These are phyloP conservation scores for Lonchura striata DNA, from an alignment of 2,113 vertebrate species.

Conservation along the genomic window DNA sequence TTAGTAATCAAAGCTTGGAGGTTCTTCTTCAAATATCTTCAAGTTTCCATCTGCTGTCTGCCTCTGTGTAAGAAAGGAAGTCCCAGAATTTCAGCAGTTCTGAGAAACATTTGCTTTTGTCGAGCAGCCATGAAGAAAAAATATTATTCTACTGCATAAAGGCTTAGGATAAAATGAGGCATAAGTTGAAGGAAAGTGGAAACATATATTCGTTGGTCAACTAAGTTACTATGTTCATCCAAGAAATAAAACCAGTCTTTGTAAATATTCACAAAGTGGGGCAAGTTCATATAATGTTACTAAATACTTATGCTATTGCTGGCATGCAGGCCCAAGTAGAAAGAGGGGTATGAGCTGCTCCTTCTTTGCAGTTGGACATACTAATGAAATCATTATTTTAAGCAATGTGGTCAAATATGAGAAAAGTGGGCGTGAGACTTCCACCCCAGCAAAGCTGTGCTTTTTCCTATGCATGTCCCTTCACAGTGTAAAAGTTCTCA, in stretches of 20 bases:
- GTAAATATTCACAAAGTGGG: background rate
- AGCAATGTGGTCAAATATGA: background rate
- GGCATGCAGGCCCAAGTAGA: background rate
- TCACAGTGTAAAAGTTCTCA: background rate
- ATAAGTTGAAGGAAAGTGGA: background rate
- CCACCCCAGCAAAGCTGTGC: background rate
- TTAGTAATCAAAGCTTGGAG: conserved; percentile 8
- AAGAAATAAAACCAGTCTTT: background rate
- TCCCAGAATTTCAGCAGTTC: background rate
- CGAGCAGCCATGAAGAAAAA: background rate
- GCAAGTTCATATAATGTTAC: background rate
- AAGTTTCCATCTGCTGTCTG: background rate
- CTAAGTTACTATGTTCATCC: background rate
- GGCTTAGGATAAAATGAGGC: background rate
- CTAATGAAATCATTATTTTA: background rate
- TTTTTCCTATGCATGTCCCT: background rate
- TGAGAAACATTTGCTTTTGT: background rate
- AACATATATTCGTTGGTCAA: background rate
- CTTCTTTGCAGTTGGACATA: background rate
- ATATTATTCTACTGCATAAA: background rate
- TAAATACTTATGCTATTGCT: background rate
- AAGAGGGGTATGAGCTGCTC: background rate
- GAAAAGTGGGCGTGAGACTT: background rate
- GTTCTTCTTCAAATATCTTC: background rate
- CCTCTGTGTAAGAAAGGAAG: background rate